Evolutionary conservation across 53 echinoderm and acorn worm genomes (phyloP), one percentile per base, ranked within the genome.

Genomic region (Stichopus horrens): DNA sequence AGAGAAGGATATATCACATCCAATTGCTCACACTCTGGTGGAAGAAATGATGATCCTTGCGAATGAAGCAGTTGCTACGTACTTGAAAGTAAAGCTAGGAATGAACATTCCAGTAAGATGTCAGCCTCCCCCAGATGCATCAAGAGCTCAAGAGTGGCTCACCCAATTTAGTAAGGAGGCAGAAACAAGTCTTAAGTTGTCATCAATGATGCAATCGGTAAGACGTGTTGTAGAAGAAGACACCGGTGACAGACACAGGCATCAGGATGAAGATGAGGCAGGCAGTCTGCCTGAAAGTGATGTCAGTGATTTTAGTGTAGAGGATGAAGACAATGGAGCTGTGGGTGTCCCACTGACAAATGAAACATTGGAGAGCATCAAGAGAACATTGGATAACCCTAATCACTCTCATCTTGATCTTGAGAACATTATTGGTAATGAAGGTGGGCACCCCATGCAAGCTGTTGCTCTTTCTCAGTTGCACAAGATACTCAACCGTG

Each of bases 371-470:
- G 55, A 91, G 14, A 86, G 79, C 77, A 59, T 92, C 77, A 76
- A 71, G 19, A 71, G 74, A 5, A 52, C 60, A 7, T 54, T 95
- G 75, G 86, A 88, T 5, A 92, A 89, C 23, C 11, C 7, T 13
- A 66, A 65, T 51, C 51, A 80, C 14, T 65, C 60, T 60, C 80
- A 58, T 7, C 55, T 71, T 51, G 73, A 76, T 13, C 21, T 93
- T 7, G 58, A 67, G 8, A 85, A 93, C 57, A 76, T 95, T 18
- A 79, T 95, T 9, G 93, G 95, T 77, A 79, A 88, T 66, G 95
- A 95, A 90, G 88, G 83, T 9, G 93, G 88, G 16, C 90, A 93
- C 81, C 95, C 95, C 23, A 88, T 77, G 65, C 90, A 92, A 59
- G 90, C 91, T 53, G 93, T 93, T 13, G 93, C 93, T 6, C 23